Conservation (phyloP, 2,888 invertebrate genomes). For the Phymatocera aterrima region DNA sequence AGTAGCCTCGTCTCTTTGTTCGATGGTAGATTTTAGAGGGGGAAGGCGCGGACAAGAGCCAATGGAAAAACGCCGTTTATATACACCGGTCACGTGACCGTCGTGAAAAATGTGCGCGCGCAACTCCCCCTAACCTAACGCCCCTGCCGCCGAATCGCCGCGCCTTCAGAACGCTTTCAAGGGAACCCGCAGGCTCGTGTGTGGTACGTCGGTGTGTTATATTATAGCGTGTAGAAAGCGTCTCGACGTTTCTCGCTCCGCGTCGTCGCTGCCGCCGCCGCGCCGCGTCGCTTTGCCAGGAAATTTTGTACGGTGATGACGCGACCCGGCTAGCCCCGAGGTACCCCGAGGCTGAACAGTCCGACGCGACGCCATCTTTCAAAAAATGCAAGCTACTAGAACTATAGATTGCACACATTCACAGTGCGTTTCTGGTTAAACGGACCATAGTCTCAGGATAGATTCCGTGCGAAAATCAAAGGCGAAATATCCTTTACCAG, state of each 20-base stretch:
- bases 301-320: slow-evolving; percentile 20
- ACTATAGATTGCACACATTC: too few relatives aligned
- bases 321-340: not conserved
- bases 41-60: slow-evolving; percentile 54
- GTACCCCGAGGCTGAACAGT: not conserved
- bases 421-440: too few relatives aligned
- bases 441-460: too few relatives aligned
- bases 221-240: slow-evolving; percentile 23
- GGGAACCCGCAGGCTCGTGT: not conserved
- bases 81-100: slow-evolving; percentile 54
- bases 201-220: slow-evolving; percentile 15
- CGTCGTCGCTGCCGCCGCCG: not conserved
- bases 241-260: not conserved
- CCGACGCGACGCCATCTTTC: slow-evolving; percentile 32
- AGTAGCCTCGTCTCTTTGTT: slow-evolving; percentile 69
- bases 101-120: slow-evolving; percentile 50
- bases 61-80: slow-evolving; percentile 53
- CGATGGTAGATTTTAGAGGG: slow-evolving; percentile 51
- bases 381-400: slow-evolving; percentile 8
- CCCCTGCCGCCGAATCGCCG: not conserved
- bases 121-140: slow-evolving; percentile 43
- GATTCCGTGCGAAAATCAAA: too few relatives aligned
- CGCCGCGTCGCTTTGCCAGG: not conserved
- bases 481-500: too few relatives aligned
- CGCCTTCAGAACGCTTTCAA: not conserved